These are phyloP conservation scores for Orussus abietinus DNA, from an alignment of 1,140 invertebrate genomes.

Conservation along the genomic window DNA sequence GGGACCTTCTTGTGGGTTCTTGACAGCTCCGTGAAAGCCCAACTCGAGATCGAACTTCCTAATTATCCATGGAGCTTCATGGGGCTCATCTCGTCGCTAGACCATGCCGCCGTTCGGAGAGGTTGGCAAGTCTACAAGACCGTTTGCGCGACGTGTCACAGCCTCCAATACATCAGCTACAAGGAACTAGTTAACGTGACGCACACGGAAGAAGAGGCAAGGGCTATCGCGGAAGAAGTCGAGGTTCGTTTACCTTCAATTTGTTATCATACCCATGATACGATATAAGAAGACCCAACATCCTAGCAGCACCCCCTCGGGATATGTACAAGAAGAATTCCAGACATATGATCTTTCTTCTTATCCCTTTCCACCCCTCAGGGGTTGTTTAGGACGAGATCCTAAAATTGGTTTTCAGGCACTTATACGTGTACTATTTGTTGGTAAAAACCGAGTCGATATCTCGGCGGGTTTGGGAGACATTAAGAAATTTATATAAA, in stretches of 20 bases:
- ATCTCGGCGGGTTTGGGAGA: no score
- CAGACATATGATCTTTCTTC: no score
- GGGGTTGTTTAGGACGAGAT: no score
- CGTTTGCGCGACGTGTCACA: constrained; percentile 96
- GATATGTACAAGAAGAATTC: no score
- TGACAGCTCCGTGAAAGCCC: constrained; percentile 23
- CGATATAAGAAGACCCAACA: no score
- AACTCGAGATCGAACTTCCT: constrained; percentile 61
- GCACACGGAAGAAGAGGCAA: constrained; percentile 88
- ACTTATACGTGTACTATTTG: no score
- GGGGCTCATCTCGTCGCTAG: constrained; percentile 70
- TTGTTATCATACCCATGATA: no score
- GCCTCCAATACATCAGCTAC: constrained; percentile 85
- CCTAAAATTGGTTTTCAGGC: no score
- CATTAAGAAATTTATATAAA: no score
- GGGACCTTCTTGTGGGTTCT: constrained; percentile 21
- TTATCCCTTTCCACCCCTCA: no score
- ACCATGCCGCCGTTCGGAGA: constrained; percentile 83
- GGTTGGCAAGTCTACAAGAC: constrained; percentile 97
- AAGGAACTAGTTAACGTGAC: constrained; percentile 84
- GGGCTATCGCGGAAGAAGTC: constrained; percentile 85
- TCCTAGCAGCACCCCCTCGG: no score
- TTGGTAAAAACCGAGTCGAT: no score
- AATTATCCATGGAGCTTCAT: constrained; percentile 79
- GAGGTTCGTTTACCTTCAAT: constrained; percentile 34